Percentiles rank a stretch among this genome's conserved stretches.
phyloP scores from a whole-genome alignment of 1,140 invertebrate species.

The Druon quercuslanigerum region DNA sequence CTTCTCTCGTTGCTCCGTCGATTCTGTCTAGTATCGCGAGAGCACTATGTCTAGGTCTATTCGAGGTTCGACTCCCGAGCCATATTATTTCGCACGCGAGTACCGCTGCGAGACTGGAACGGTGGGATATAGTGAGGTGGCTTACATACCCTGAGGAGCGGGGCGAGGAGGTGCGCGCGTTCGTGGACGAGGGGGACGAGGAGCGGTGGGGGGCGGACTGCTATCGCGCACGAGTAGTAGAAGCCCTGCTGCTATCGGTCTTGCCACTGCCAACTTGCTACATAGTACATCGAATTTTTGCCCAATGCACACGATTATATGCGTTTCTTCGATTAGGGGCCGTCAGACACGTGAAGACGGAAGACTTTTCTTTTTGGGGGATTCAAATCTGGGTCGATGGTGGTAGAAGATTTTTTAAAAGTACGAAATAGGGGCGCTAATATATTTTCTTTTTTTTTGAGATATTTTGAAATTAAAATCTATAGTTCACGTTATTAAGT shows the following conservation, averaged over 20 bases:
- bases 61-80: slow-evolving; percentile 44
- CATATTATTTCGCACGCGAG: slow-evolving; percentile 64
- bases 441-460: too few relatives aligned
- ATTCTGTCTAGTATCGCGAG: slow-evolving; percentile 11
- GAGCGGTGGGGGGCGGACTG: slow-evolving; percentile 26
- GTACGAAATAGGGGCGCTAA: too few relatives aligned
- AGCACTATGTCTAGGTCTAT: slow-evolving; percentile 44
- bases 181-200: slow-evolving; percentile 44
- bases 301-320: background rate
- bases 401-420: background rate
- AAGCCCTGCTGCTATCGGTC: slow-evolving; percentile 27
- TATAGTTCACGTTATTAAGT: too few relatives aligned
- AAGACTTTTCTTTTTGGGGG: background rate
- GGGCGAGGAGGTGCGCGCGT: slow-evolving; percentile 31
- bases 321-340: background rate
- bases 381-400: too few relatives aligned
- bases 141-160: slow-evolving; percentile 63
- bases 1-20: background rate
- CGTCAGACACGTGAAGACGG: background rate
- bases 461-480: too few relatives aligned
- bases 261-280: slow-evolving; percentile 8
- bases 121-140: slow-evolving; percentile 70
- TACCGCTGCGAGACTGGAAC: slow-evolving; percentile 72
- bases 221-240: slow-evolving; percentile 31
- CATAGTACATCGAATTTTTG: background rate